Base-by-base conservation (phyloP, 2,888 invertebrate genomes). In the Tipula unca region DNA sequence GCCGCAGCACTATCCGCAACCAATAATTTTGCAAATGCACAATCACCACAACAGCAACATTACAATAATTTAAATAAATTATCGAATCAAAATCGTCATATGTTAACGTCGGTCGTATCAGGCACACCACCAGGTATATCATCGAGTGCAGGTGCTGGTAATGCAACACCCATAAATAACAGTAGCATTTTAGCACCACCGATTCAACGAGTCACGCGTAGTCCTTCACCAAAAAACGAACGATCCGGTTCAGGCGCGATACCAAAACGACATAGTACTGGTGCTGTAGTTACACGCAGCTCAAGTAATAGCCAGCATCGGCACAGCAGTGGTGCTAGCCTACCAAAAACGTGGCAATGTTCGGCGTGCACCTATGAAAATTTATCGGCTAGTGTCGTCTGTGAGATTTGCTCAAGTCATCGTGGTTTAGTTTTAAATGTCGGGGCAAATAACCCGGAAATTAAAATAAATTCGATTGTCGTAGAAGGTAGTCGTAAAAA, bases 281-380 rank as follows among this genome's bases (percentile, higher is more conserved):
- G 89, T 17, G 88, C 88, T 85, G 88, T 88, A 85, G 87, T 89
- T 48, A 87, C 89, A 14, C 87, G 89, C 25, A 85, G 85, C 87
- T 35, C 86, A 82, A 88, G 88, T 54, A 88, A 88, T 85, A 87
- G 89, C 82, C 82, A 86, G 39, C 88, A 88, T 87, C 88, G 88
- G 42, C 88, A 88, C 82, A 88, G 87, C 86, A 88, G 87, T 87
- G 88, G 87, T 54, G 86, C 87, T 85, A 87, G 87, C 32, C 87
- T 88, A 82, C 86, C 87, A 39, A 89, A 91, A 83, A 93, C 93
- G 86, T 96, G 96, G 96, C 93, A 95, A 87, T 97, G 96, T 88
- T 92, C 94, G 69, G 93, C 95, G 85, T 97, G 97, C 89, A 97
- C 97, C 14, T 97, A 93, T 89, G 94, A 95, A 90, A 97, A 97